Base-by-base conservation (phyloP, 2,113 vertebrate genomes). In the Neolamprologus kungweensis region DNA sequence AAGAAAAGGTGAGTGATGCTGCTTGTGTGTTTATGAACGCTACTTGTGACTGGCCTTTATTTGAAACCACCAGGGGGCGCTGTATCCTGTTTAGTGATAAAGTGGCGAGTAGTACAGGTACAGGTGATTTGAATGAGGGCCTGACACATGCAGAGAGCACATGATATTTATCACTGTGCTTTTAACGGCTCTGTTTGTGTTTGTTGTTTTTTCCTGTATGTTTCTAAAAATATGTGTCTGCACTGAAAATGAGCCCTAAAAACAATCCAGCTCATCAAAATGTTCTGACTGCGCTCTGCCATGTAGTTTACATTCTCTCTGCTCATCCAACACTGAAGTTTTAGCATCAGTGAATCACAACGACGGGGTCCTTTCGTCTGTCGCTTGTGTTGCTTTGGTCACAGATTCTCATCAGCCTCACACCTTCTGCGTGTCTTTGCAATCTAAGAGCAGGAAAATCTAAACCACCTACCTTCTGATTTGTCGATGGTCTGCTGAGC, bases 1-100 rank as follows among this genome's bases (percentile, higher is more conserved):
- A 87, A 90, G 92, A 86, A 95, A 95, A 89, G 92, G 94, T 95
- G 80, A 54, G 75, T 47, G 31, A 82, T 21, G 12, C 26, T 9
- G 58, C 5, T 2, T 26, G 13, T 21, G 54, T 21, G 68, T 89
- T 23, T 73, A 4, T 5, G 40, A 73, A 23, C 16, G 68, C 40
- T 73, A 45, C 68, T 45, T 73, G 2, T 65, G 21, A 55, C 51
- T 12, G 31, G 51, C 68, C 68, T 73, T 45, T 10, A 42, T 45
- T 45, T 3, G 37, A 28, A 55, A 80, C 19, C 51, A 80, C n/a
- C 33, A 55, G 51, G n/a, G 28, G 28, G n/a, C 4, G 14, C 50
- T 54, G 8, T 45, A 0, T 26, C 37, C 50, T 1, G 16, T 65
- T 31, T 63, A 54, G 21, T 40, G 79, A 71, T 40, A 42, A 42